Base-by-base conservation (phyloP, 2,888 invertebrate species). In the Calliopum simillimum region DNA sequence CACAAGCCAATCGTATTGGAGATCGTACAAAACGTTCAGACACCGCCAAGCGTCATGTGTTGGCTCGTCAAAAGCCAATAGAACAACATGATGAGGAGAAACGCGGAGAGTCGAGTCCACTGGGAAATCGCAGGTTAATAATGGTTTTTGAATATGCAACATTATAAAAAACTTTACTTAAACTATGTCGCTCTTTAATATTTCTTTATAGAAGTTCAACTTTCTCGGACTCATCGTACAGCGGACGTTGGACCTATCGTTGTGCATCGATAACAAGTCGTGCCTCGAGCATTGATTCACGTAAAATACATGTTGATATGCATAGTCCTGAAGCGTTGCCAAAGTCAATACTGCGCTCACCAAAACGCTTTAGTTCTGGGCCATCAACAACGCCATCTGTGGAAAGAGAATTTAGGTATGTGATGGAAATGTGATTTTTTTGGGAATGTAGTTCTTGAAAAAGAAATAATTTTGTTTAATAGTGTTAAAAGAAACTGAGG, bases 61-160 rank as follows among this genome's bases (percentile, higher is more conserved):
- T 95, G 55, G 88, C 91, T 11, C 87, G 95, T 8, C 95, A 95
- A 81, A 90, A 92, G 75, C 91, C 92, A 59, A 90, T 94, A 46
- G 91, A 92, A 74, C 93, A 93, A 76, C 90, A 91, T 53, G 89
- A 91, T 75, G 80, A 80, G 61, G 74, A 75, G 49, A 69, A 71
- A 12, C 79, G 79, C 8, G 1, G 25, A 16, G 76, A 76, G n/a
- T 74, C 73, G 66, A 83, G 81, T 70, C 82, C 82, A 3, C 67
- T 80, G 73, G 82, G 78, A 13, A 81, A 82, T 75, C 83, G 86
- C 76, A 80, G 83, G 84, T 85, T 74, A 65, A 70, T 21, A 16
- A 21, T 19, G 47, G n/a, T n/a, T 53, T 23, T 19, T 19, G 41
- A 8, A 33, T 55, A 25, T n/a, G 44, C 44, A n/a, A n/a, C 14